Evolutionary conservation across 2,797 vertebrate genomes (phyloP).

Genomic region (Pitangus sulphuratus): DNA sequence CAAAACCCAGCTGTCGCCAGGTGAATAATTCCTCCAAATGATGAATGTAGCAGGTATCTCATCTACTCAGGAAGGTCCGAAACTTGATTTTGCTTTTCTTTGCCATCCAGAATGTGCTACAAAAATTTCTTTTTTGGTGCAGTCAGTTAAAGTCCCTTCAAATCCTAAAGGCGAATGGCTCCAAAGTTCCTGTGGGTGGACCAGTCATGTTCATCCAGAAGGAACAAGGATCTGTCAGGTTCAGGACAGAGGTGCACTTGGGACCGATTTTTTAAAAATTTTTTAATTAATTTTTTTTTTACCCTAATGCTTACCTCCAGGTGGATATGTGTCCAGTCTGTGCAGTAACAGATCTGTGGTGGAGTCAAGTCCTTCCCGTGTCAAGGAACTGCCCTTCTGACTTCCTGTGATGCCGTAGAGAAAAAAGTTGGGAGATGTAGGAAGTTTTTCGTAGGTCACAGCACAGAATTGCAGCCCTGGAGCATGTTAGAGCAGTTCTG

Average conservation of each 20-base stretch:
- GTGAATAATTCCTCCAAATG: conserved; percentile 3
- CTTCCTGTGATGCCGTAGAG: neutral
- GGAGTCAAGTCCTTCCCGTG: neutral
- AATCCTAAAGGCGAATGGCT: neutral
- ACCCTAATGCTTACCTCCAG: neutral
- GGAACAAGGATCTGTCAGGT: neutral
- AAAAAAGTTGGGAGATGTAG: neutral
- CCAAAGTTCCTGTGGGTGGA: neutral
- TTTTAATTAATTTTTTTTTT: no score
- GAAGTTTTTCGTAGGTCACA: neutral
- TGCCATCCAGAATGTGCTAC: neutral
- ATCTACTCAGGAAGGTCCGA: neutral
- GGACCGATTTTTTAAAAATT: neutral
- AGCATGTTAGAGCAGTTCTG: neutral
- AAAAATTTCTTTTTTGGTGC: neutral
- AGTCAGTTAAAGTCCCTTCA: neutral
- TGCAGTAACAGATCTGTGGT: neutral
- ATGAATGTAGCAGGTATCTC: conserved; percentile 10
- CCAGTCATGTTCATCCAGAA: neutral
- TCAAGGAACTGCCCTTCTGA: neutral
- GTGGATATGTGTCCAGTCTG: neutral
- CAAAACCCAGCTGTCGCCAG: neutral
- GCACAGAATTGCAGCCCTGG: neutral
- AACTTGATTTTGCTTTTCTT: conserved; percentile 26
- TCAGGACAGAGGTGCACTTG: neutral